phyloP scores from a whole-genome alignment of 1,140 invertebrate genomes.

The Sminthurinus signatus region DNA sequence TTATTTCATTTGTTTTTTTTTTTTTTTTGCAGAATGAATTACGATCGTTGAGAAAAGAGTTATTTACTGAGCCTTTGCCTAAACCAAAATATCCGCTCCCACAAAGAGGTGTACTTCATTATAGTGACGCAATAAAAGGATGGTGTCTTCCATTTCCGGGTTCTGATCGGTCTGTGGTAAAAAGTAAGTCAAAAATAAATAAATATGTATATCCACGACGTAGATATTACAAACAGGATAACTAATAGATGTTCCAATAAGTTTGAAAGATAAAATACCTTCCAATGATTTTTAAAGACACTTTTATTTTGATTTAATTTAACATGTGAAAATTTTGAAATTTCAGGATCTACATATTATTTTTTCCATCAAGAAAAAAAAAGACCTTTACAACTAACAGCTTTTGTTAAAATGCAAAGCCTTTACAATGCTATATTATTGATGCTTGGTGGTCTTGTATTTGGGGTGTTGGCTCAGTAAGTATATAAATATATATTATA shows the following conservation, averaged over 20 bases:
- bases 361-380: constrained; percentile 60
- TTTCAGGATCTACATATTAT: constrained; percentile 68
- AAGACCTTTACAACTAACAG: constrained; percentile 58
- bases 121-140: constrained; percentile 42
- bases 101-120: constrained; percentile 21
- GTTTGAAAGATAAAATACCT: too few relatives aligned
- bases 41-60: constrained; percentile 53
- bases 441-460: constrained; percentile 54
- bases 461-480: constrained; percentile 60
- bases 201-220: too few relatives aligned
- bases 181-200: too few relatives aligned
- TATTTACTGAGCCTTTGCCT: constrained; percentile 61
- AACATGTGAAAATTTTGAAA: too few relatives aligned
- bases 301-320: too few relatives aligned
- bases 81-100: constrained; percentile 52
- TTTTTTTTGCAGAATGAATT: too few relatives aligned
- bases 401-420: constrained; percentile 54
- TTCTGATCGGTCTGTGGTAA: constrained; percentile 54
- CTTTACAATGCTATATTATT: constrained; percentile 49
- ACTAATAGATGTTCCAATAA: too few relatives aligned
- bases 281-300: too few relatives aligned
- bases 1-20: too few relatives aligned
- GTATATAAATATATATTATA: too few relatives aligned
- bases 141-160: constrained; percentile 71
- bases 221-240: too few relatives aligned